Conservation (phyloP, 2,113 vertebrate genomes). For the Vombatus ursinus region DNA sequence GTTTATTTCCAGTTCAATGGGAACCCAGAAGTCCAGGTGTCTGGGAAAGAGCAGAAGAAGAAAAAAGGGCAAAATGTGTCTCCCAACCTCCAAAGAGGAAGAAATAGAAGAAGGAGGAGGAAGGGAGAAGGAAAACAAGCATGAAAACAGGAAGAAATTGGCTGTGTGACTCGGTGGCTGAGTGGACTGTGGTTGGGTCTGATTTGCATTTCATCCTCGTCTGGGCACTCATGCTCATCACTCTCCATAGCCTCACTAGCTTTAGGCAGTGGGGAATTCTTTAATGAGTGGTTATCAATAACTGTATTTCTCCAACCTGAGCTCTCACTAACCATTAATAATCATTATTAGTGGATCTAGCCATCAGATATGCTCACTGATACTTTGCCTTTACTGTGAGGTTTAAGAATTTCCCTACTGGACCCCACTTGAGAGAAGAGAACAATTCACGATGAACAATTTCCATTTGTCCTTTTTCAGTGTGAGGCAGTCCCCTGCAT, state of each 20-base stretch:
- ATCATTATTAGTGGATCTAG: not conserved
- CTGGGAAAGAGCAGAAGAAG: slow-evolving; percentile 10
- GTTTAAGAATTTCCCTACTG: slow-evolving; percentile 10
- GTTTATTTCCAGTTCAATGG: slow-evolving; percentile 54
- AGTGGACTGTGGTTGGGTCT: not conserved
- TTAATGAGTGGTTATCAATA: not conserved
- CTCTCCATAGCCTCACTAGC: not conserved
- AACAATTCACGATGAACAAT: slow-evolving; percentile 23
- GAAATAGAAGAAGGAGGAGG: not conserved
- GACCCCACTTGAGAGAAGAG: slow-evolving; percentile 25
- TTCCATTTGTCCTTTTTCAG: not conserved
- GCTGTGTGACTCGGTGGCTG: slow-evolving; percentile 29
- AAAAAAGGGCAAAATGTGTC: slow-evolving; percentile 37
- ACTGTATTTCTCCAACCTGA: not conserved
- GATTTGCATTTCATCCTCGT: not conserved
- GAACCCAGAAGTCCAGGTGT: slow-evolving; percentile 45
- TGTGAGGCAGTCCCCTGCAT: not conserved
- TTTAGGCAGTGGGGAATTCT: not conserved
- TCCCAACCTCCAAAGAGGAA: slow-evolving; percentile 21
- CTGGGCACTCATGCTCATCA: not conserved
- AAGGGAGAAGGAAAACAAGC: not conserved
- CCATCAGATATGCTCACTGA: slow-evolving; percentile 5
- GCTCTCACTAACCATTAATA: not conserved
- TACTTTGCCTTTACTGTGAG: not conserved
- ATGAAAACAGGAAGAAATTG: not conserved